A percentile compares a stretch with the other conserved stretches of the same genome.
Evolutionary conservation across 2,888 invertebrate genomes (phyloP).

Genomic region (Macaria liturata): DNA sequence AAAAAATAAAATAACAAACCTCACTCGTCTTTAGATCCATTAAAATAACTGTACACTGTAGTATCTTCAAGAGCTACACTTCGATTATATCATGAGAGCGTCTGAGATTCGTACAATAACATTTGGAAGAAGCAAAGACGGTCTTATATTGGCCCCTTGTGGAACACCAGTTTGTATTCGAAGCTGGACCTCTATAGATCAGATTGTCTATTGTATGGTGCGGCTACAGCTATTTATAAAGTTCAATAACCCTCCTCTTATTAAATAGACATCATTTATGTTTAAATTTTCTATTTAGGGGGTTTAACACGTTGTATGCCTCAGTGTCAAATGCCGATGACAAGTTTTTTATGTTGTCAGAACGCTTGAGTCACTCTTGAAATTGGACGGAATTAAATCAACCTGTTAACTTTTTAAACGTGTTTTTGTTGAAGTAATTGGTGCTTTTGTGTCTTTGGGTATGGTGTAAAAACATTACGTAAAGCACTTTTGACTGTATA

Average conservation of each 20-base stretch:
- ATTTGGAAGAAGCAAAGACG: constrained; percentile 31
- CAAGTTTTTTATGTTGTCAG: constrained; percentile 15
- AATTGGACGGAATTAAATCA: neutral
- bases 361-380: neutral
- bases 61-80: constrained; percentile 22
- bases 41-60: constrained; percentile 24
- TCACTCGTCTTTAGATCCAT: constrained; percentile 9
- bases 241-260: constrained; percentile 59
- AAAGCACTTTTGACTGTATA: too few species aligned
- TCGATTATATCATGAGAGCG: constrained; percentile 25
- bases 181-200: constrained; percentile 55
- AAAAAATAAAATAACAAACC: too few species aligned
- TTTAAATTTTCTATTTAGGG: constrained; percentile 21
- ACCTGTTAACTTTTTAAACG: too few species aligned
- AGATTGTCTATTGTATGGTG: constrained; percentile 59
- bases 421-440: too few species aligned
- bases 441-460: too few species aligned
- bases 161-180: constrained; percentile 45
- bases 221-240: constrained; percentile 58
- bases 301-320: constrained; percentile 18
- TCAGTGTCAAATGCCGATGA: constrained; percentile 8
- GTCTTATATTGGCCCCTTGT: constrained; percentile 24
- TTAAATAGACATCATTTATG: constrained; percentile 43
- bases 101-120: constrained; percentile 28
- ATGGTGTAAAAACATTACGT: too few species aligned